Conservation (phyloP, 2,888 invertebrate species). For the Caenorhabditis drosophilae region DNA sequence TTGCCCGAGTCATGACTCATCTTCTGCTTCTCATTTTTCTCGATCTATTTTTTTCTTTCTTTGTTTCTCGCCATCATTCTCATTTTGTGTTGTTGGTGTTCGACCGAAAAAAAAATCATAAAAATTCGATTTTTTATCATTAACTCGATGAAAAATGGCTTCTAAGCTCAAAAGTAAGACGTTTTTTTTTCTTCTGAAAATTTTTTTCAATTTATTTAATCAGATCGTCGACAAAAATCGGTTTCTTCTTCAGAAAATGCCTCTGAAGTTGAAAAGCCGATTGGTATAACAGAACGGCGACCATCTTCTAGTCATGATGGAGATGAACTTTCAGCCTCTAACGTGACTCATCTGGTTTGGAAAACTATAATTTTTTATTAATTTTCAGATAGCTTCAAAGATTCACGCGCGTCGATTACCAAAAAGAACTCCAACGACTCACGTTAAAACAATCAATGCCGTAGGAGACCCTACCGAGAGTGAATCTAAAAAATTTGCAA, state of each 20-base stretch:
- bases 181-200: slow-evolving; percentile 5
- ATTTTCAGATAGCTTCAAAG: slow-evolving; percentile 28
- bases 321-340: not conserved
- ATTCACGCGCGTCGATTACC: slow-evolving; percentile 27
- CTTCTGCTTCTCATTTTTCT: not conserved
- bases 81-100: too few relatives aligned
- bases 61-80: too few relatives aligned
- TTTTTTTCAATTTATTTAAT: too few relatives aligned
- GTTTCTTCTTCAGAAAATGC: not conserved
- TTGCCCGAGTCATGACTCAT: not conserved
- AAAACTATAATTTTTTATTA: not conserved
- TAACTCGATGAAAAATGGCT: slow-evolving; percentile 11
- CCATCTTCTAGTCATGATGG: too few relatives aligned
- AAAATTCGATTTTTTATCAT: not conserved
- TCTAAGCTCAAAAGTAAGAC: slow-evolving; percentile 25
- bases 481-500: too few relatives aligned
- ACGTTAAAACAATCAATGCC: slow-evolving; percentile 29
- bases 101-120: not conserved
- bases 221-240: not conserved
- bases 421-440: slow-evolving; percentile 32
- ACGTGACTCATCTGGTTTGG: not conserved
- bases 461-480: too few relatives aligned
- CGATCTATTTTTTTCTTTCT: too few relatives aligned
- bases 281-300: too few relatives aligned
- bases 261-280: too few relatives aligned